Percentiles rank a stretch among this genome's conserved stretches.
phyloP scores from a whole-genome alignment of 1,140 invertebrate species.

The Mercenaria mercenaria region DNA sequence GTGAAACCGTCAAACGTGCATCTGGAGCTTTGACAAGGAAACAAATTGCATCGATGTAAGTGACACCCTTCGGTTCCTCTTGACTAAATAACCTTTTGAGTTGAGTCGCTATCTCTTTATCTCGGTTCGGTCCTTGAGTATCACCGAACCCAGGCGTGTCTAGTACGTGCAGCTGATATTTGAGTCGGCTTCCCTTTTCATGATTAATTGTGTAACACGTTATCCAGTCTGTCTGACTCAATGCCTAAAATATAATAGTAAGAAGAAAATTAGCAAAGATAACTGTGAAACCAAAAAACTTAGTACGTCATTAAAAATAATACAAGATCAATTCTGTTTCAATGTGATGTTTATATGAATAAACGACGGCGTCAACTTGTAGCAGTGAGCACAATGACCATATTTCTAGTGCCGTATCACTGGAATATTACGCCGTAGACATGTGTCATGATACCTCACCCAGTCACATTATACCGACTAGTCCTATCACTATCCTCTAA shows the following conservation, averaged over 20 bases:
- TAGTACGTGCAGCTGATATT: conserved; percentile 27
- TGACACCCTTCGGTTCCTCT: conserved; percentile 15
- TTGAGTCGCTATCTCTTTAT: conserved; percentile 49
- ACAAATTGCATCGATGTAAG: conserved; percentile 65
- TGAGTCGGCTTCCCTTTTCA: neutral
- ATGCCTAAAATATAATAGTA: conserved; percentile 47
- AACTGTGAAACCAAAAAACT: no score
- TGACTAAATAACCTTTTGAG: conserved; percentile 48
- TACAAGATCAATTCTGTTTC: no score
- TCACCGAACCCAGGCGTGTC: conserved; percentile 63
- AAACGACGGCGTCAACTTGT: no score
- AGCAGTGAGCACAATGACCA: no score
- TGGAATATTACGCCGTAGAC: no score
- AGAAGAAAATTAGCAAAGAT: no score
- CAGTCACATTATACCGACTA: no score
- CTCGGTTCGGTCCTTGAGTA: conserved; percentile 56
- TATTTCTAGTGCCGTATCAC: no score
- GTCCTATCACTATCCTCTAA: no score
- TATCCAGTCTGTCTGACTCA: conserved; percentile 57
- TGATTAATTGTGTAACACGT: conserved; percentile 54
- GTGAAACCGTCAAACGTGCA: neutral
- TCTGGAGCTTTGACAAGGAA: conserved; percentile 5
- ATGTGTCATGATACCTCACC: no score
- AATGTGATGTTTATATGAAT: no score
- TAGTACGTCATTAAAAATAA: no score